Evolutionary conservation across 2,113 vertebrate genomes (phyloP), one percentile per base, ranked within the genome.

Genomic region (Protobothrops mucrosquamatus): DNA sequence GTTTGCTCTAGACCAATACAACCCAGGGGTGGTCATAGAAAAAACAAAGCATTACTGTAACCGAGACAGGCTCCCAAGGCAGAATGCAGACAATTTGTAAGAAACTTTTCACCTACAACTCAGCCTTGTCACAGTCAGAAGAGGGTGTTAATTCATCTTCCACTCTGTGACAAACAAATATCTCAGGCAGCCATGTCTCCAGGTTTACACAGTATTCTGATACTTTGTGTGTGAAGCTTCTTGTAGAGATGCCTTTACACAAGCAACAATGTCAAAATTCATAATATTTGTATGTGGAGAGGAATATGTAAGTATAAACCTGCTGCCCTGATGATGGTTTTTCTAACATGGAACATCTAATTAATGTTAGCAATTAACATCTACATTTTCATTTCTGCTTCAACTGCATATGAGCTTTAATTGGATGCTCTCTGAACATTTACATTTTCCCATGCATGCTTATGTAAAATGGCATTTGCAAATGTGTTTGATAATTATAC

Each of bases 21-120:
- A 96, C 95, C 96, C 95, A 93, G 96, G 96, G 96, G 97, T 95
- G 95, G 97, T 97, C 97, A 96, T 0, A 89, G 94, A 95, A 94
- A 96, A 97, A 95, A 98, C 96, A 97, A 97, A 97, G 96, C 94
- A 95, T 95, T 95, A 97, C 95, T 97, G 95, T 96, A 96, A 95
- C 56, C 52, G 94, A 94, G 94, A 95, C 95, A 95, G 96, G 96
- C 93, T 95, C 89, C 39, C 88, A 95, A 94, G 94, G 94, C 95
- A 96, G 97, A 97, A 96, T 69, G 94, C 93, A 97, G 97, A 97
- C 91, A 94, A 96, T 95, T 93, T 94, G 7, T 95, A 87, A 97
- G 95, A 95, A 95, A 97, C 95, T 95, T 96, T 97, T 93, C 97
- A 96, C 92, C 93, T 94, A 94, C 88, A 96, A 91, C 48, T 91